Conservation (phyloP, 2,113 vertebrate genomes). For the Aptenodytes forsteri region DNA sequence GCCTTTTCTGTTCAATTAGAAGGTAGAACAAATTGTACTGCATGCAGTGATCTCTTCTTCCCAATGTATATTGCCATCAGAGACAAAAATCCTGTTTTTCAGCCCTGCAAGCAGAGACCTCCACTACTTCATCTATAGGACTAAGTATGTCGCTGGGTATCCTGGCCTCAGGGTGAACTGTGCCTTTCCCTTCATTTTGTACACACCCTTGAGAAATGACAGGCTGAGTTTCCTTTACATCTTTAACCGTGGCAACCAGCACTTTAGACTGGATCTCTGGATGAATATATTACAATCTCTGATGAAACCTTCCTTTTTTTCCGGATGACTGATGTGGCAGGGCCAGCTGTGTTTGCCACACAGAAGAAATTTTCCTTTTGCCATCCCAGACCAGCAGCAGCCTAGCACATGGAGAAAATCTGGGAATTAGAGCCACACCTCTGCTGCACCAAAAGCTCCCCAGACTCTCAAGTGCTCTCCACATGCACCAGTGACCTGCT, state of each 20-base stretch:
- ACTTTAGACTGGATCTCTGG: not conserved
- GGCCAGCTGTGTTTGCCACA: not conserved
- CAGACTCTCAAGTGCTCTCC: not conserved
- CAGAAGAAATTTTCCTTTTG: not conserved
- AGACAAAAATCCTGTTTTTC: not conserved
- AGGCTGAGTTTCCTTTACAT: not conserved
- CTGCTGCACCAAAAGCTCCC: not conserved
- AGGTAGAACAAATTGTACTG: not conserved
- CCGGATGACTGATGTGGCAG: not conserved
- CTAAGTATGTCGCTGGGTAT: not conserved
- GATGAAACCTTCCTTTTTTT: not conserved
- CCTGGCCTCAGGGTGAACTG: not conserved
- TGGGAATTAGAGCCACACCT: not conserved
- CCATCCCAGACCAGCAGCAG: not conserved
- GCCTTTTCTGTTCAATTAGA: not conserved
- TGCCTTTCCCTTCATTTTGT: not conserved
- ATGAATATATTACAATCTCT: not conserved
- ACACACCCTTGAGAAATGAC: not conserved
- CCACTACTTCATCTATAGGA: not conserved
- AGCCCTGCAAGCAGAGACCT: not conserved
- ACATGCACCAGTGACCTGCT: not conserved
- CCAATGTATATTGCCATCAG: not conserved
- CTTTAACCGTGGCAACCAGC: not conserved
- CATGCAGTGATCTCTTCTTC: not conserved
- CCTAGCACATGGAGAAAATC: not conserved